Evolutionary conservation across 2,113 vertebrate species (phyloP).

Genomic region (Perca schrenkii): DNA sequence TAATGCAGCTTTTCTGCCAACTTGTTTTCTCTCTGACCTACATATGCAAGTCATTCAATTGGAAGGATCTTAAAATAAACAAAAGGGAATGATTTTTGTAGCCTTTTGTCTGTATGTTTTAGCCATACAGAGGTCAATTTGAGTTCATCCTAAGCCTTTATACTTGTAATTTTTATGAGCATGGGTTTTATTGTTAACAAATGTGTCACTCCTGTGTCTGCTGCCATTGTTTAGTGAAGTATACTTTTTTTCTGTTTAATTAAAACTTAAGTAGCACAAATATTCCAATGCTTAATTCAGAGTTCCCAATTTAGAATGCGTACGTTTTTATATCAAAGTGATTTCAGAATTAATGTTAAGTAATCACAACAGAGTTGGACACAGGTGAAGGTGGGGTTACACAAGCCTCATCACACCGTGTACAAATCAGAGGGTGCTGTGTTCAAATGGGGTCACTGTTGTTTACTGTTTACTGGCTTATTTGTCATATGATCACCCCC

Average conservation of each 20-base stretch:
- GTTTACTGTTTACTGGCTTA: constrained; percentile 75
- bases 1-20: not conserved
- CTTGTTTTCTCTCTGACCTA: constrained; percentile 61
- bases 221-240: not conserved
- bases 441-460: constrained; percentile 73
- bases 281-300: not conserved
- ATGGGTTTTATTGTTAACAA: constrained; percentile 7
- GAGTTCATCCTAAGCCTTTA: not conserved
- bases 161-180: not conserved
- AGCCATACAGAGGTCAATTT: not conserved
- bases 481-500: constrained; percentile 67
- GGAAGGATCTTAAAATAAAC: constrained; percentile 28
- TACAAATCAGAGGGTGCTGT: constrained; percentile 37
- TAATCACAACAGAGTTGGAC: constrained; percentile 19
- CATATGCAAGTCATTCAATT: constrained; percentile 41
- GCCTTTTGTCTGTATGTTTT: not conserved
- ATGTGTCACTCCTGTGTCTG: constrained; percentile 24
- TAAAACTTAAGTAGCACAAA: not conserved
- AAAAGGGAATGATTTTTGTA: constrained; percentile 1
- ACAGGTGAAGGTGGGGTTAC: constrained; percentile 26
- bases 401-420: constrained; percentile 37
- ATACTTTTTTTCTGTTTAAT: not conserved
- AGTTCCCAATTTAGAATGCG: not conserved
- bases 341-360: not conserved
- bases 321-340: not conserved